Base-by-base conservation (phyloP, 2,797 vertebrate genomes). In the Tachyglossus aculeatus region DNA sequence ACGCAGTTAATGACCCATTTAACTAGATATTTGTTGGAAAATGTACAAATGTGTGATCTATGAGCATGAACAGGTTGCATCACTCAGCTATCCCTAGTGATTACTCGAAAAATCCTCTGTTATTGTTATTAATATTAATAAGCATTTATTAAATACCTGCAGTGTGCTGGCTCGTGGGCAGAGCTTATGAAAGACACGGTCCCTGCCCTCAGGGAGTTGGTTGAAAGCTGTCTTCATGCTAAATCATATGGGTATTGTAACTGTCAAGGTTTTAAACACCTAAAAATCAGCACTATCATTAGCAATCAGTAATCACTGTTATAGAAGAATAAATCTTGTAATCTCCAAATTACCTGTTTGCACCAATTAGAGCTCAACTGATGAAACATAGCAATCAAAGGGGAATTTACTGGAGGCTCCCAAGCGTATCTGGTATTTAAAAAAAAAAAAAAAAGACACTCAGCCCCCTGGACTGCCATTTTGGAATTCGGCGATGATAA, bases 301-400 rank as follows among this genome's bases (percentile, higher is more conserved):
- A 90, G 88, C 89, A 89, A 89, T 88, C 88, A 90, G 88, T 88
- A 90, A 90, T 90, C 86, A 88, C 88, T 86, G 89, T 89, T 89
- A 87, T 89, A 89, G 89, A 88, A 87, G 89, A 88, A 90, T 90
- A 90, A 90, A 87, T 88, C 89, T 89, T 85, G 89, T 89, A 89
- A 90, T 90, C 89, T 90, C 85, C 89, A 89, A 89, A 90, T 85
- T 89, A 88, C 89, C 89, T 89, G 89, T 90, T 90, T 89, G 89
- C 84, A 89, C 88, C 88, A 90, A 90, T 90, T 89, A 87, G 83
- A 87, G 85, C 81, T 88, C 82, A 80, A 87, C 88, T 87, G 89
- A 90, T 89, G 89, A 90, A 89, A 89, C 89, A 88, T 87, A 86
- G 86, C 85, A 86, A 90, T 90, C 89, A 89, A 83, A 83, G 63